Conservation (phyloP, 2,797 vertebrate genomes). For the Acipenser ruthenus region DNA sequence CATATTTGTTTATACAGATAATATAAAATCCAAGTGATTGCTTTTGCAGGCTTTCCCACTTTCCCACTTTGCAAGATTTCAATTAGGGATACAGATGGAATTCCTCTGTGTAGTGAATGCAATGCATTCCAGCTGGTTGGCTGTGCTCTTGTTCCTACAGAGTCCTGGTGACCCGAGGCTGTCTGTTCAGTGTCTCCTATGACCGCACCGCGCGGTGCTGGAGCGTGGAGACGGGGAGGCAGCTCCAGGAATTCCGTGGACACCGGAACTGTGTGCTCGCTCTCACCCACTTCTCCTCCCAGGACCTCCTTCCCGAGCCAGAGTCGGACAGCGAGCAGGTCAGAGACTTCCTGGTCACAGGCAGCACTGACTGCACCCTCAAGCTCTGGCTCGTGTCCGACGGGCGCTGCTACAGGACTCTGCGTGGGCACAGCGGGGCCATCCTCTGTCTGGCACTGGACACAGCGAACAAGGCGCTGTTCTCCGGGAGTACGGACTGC, state of each 20-base stretch:
- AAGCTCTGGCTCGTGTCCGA: conserved; percentile 69
- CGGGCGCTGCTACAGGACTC: conserved; percentile 61
- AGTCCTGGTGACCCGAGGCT: conserved; percentile 56
- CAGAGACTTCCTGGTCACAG: conserved; percentile 60
- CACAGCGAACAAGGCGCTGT: conserved; percentile 49
- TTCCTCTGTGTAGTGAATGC: too few species aligned
- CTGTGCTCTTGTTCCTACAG: conserved; percentile 28
- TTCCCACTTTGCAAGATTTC: background rate
- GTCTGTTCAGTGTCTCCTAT: conserved; percentile 66
- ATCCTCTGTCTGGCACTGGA: conserved; percentile 63
- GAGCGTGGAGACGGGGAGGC: conserved; percentile 54
- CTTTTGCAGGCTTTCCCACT: background rate
- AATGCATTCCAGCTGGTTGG: too few species aligned
- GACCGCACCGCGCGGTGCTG: conserved; percentile 64
- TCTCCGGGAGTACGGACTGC: conserved; percentile 64
- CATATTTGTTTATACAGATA: background rate
- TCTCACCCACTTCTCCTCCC: conserved; percentile 55
- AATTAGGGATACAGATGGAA: background rate
- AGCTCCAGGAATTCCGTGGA: conserved; percentile 58
- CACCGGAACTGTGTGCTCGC: conserved; percentile 64
- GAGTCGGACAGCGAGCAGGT: conserved; percentile 32
- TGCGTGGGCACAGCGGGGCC: conserved; percentile 62
- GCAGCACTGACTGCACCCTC: conserved; percentile 63
- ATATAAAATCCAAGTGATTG: background rate
- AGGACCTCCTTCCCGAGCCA: conserved; percentile 46